Base-by-base conservation (phyloP, 37 sponge, comb jelly and placozoan species). In the Lycopodina hypogea region DNA sequence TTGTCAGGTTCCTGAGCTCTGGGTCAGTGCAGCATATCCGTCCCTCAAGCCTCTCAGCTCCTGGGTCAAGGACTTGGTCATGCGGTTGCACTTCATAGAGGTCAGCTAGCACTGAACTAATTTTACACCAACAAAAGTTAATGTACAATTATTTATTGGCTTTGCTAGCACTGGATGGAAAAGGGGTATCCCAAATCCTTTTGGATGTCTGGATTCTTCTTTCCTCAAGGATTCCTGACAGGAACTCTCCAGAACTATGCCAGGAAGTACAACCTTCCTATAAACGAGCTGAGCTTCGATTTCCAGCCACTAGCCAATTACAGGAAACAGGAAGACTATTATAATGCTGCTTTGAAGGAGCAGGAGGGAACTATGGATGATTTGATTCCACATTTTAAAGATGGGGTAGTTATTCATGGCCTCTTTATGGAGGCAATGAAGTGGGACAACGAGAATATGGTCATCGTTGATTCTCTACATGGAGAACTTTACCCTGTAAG, bases 171-270 rank as follows among this genome's bases (percentile, higher is more conserved):
- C 34, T 99, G 99, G 99, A 93, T 99, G 64, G 67, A 79, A 22
- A 59, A 83, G 38, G 99, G 99, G 21, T 81, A 76, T 1, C 99
- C 99, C 22, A 89, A 76, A 50, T 91, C 93, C 33, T 99, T 82
- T 85, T 99, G 99, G 99, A 65, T 99, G 48, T 99, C 99, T n/a
- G 99, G 99, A 18, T 99, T 99, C 79, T 99, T 94, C 85, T 99
- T 99, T 80, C 99, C 99, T 35, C 99, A 99, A 92, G 99, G 95
- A 15, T 99, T 99, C 74, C 90, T 99, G 24, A 99, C 99, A 39
- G 99, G 99, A 17, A 81, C 95, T 22, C 95, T 99, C 1, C 99
- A 99, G 81, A 96, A 99, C 77, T 91, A 94, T 71, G 99, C 99
- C 58, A 74, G 99, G 52, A 99, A 96, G 63, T 96, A 94, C 75